Conservation (phyloP, 2,113 vertebrate genomes). For the Lates calcarifer region DNA sequence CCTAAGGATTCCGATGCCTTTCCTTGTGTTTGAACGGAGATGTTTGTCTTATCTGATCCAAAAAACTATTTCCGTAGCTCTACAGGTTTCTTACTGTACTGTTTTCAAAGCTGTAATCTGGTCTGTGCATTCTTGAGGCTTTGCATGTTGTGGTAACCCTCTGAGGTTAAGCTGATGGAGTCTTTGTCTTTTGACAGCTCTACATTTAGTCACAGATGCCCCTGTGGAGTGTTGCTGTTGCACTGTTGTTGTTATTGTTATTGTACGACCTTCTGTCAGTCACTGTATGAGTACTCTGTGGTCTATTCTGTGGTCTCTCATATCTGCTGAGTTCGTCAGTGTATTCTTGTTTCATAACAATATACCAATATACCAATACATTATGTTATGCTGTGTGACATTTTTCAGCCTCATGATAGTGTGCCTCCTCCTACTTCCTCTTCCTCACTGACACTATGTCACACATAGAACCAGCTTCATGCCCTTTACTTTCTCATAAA, state of each 20-base stretch:
- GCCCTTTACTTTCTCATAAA: background rate
- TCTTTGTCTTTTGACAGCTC: background rate
- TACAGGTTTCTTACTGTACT: too few relatives aligned
- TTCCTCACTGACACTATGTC: background rate
- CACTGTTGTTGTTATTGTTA: too few relatives aligned
- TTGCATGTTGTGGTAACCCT: background rate
- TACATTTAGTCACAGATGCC: background rate
- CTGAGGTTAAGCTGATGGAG: background rate
- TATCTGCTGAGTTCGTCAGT: background rate
- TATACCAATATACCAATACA: background rate
- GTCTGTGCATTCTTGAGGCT: too few relatives aligned
- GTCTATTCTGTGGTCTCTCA: too few relatives aligned
- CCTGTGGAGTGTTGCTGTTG: background rate
- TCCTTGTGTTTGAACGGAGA: background rate
- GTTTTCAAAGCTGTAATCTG: too few relatives aligned
- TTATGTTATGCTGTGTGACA: background rate
- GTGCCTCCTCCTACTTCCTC: background rate
- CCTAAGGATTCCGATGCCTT: background rate
- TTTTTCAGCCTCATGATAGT: background rate
- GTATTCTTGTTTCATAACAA: background rate
- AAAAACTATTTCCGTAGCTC: too few relatives aligned
- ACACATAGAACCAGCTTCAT: background rate
- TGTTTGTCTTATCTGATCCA: background rate
- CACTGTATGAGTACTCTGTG: background rate
- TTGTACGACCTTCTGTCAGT: background rate